Conservation (phyloP, 2,888 invertebrate genomes). For the Pinctada fucata region DNA sequence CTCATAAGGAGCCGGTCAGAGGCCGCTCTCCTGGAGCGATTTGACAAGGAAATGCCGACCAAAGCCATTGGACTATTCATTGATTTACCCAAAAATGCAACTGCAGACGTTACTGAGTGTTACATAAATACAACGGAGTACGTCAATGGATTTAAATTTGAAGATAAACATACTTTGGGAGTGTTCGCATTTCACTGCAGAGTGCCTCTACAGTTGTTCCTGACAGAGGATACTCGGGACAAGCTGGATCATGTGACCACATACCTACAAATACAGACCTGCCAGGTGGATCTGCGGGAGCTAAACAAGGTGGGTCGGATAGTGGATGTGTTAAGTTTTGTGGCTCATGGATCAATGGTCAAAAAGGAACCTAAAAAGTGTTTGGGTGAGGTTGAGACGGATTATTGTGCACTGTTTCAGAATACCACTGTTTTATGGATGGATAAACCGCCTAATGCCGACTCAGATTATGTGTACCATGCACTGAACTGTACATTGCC, state of each 20-base stretch:
- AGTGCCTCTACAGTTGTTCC: background rate
- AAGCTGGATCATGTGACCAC: background rate
- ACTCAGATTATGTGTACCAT: background rate
- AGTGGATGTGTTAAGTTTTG: background rate
- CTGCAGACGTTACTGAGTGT: background rate
- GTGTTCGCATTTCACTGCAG: constrained; percentile 2
- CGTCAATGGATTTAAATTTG: background rate
- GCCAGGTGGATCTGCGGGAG: background rate
- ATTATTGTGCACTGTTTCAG: background rate
- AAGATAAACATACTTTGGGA: background rate
- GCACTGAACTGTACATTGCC: background rate
- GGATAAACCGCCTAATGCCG: background rate
- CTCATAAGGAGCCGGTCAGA: background rate
- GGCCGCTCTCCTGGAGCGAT: background rate
- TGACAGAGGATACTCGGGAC: background rate
- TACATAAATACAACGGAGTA: constrained; percentile 3
- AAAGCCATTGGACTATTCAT: background rate
- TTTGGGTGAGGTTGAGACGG: background rate
- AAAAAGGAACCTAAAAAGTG: background rate
- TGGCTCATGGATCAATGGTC: background rate
- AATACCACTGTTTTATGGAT: background rate
- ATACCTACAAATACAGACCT: constrained; percentile 16
- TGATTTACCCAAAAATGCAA: background rate
- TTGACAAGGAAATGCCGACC: background rate
- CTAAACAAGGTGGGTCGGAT: background rate